phyloP scores from a whole-genome alignment of 2,797 vertebrate genomes.

The Brachymystax lenok region DNA sequence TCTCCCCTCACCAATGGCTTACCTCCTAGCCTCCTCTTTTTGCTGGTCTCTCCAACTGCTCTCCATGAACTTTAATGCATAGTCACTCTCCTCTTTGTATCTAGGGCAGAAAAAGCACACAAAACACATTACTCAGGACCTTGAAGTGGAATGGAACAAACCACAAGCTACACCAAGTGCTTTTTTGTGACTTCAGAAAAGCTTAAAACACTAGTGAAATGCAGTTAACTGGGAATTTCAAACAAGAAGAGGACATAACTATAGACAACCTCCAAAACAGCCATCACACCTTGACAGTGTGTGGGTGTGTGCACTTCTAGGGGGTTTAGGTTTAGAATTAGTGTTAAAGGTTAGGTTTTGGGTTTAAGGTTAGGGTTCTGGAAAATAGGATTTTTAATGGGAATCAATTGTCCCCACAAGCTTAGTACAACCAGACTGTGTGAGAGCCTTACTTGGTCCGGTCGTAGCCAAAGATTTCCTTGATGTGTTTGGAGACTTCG shows the following conservation, averaged over 20 bases:
- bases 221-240: not conserved
- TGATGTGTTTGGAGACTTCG: slow-evolving; percentile 94
- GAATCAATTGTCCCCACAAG: too few species aligned
- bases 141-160: not conserved
- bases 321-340: too few species aligned
- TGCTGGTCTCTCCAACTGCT: slow-evolving; percentile 96
- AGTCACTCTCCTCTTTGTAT: slow-evolving; percentile 97
- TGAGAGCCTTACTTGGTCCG: slow-evolving; percentile 75
- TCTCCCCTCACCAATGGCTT: slow-evolving; percentile 26
- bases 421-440: too few species aligned
- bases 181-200: not conserved
- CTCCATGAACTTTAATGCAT: slow-evolving; percentile 97
- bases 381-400: too few species aligned
- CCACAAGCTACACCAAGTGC: not conserved
- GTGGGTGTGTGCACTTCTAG: too few species aligned
- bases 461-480: slow-evolving; percentile 97
- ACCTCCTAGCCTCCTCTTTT: slow-evolving; percentile 97
- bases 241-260: not conserved
- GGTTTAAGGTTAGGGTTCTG: too few species aligned
- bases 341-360: too few species aligned
- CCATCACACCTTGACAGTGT: not conserved
- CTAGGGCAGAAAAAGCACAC: slow-evolving; percentile 64
- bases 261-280: too few species aligned
- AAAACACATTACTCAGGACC: not conserved
- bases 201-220: too few species aligned